Evolutionary conservation across 2,113 vertebrate genomes (phyloP), one percentile per base, ranked within the genome.

Genomic region (Odocoileus hemionus): DNA sequence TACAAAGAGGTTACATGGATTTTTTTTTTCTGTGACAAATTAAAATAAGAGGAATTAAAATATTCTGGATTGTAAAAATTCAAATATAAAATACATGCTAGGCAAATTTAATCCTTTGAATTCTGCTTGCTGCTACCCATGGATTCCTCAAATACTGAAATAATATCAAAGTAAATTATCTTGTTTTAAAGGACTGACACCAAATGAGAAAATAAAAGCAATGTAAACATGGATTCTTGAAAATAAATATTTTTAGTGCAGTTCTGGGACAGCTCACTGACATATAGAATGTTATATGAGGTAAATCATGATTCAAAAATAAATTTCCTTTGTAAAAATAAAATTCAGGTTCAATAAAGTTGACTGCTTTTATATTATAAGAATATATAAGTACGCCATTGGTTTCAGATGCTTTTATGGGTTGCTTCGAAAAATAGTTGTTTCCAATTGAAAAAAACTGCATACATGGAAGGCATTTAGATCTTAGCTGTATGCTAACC

Each of bases 231-330:
- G 28, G 52, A 79, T 93, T 87, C 30, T 7, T 80, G 26, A 84
- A 91, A 64, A 94, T 23, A 67, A 13, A 55, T 67, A 17, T 55
- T 91, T 97, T 96, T 94, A 55, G 55, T 85, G 95, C 74, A 25
- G 52, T 85, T 78, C 97, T 96, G 47, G 79, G 11, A 12, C 50
- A 87, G n/a, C 0, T 91, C 43, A 33, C 5, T 80, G 5, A 70
- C 88, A 92, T 76, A 92, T 70, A 93, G 95, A 93, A 82, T 91
- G 57, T 85, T 39, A 39, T 13, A 7, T 33, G 60, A 52, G 28
- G 8, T 39, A 96, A 90, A 78, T 96, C 83, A 94, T 88, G 74
- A 95, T 94, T 96, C 30, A 92, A 91, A 97, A 96, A 70, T 92
- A 86, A 85, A 76, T 93, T 95, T 93, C 33, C 19, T 93, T 80